phyloP scores from a whole-genome alignment of 2,797 vertebrate species.

The Anolis apletophallus region DNA sequence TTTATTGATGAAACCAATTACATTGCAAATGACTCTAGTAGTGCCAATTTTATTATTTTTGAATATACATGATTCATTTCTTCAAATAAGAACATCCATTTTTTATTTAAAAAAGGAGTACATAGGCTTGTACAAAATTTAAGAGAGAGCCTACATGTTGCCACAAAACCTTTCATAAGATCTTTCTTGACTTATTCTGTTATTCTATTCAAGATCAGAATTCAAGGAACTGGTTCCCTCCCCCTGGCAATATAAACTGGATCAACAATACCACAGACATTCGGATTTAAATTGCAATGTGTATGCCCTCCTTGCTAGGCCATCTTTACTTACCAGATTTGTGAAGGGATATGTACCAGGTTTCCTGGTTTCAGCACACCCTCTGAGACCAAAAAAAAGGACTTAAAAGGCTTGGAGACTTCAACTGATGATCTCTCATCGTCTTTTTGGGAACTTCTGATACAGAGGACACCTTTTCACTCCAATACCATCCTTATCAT shows the following conservation, averaged over 20 bases:
- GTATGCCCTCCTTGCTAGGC: too few species aligned
- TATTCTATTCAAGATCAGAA: background rate
- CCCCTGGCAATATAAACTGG: background rate
- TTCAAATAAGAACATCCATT: background rate
- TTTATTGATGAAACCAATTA: slow-evolving; percentile 12
- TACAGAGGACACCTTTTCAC: background rate
- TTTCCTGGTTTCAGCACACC: background rate
- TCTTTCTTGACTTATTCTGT: too few species aligned
- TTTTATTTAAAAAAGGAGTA: background rate
- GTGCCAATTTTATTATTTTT: rapidly evolving
- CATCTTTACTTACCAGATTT: background rate
- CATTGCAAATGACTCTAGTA: slow-evolving; percentile 25
- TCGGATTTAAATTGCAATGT: background rate
- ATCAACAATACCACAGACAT: background rate
- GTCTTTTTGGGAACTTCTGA: background rate
- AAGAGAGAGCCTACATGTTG: background rate
- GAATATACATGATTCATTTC: slow-evolving; percentile 41
- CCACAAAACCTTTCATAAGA: slow-evolving; percentile 15
- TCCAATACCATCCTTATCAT: background rate
- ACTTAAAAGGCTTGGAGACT: background rate
- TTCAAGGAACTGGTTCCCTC: background rate
- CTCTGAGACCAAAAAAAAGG: background rate
- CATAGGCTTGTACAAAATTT: background rate
- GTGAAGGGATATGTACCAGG: background rate
- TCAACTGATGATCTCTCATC: background rate